Conservation (phyloP, 37 sponge, comb jelly and placozoan genomes). For the Dysidea cf. avara region DNA sequence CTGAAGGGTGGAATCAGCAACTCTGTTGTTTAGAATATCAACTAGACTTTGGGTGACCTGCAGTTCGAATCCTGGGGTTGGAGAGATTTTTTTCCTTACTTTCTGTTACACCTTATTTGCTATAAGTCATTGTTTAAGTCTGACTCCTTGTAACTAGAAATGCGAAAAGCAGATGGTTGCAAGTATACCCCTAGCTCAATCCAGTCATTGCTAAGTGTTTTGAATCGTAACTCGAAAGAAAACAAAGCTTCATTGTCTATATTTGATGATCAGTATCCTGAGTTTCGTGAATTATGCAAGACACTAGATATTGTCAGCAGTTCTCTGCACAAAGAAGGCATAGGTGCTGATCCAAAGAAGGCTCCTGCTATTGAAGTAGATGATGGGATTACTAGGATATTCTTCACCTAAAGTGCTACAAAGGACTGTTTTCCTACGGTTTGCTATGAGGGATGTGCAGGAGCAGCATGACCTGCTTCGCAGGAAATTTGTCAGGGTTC, state of each 20-base stretch:
- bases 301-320: slow-evolving; percentile 31
- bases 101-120: no score
- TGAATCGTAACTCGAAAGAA: slow-evolving; percentile 20
- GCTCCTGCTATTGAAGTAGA: slow-evolving; percentile 19
- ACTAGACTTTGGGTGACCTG: no score
- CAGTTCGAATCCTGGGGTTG: no score
- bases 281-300: slow-evolving; percentile 11
- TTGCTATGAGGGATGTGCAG: slow-evolving; percentile 12
- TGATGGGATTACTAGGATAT: slow-evolving; percentile 1
- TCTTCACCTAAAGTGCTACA: slow-evolving; percentile 7
- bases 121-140: no score
- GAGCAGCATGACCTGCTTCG: slow-evolving; percentile 10
- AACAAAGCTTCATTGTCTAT: slow-evolving; percentile 22
- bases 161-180: slow-evolving; percentile 8
- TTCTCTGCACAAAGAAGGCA: slow-evolving; percentile 21
- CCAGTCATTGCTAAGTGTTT: slow-evolving; percentile 13
- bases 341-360: slow-evolving; percentile 21
- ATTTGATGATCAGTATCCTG: slow-evolving; percentile 9
- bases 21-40: no score
- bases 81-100: no score
- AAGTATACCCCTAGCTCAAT: slow-evolving; percentile 13
- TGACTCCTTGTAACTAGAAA: no score
- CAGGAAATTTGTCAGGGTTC: not conserved
- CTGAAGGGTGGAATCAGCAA: no score
- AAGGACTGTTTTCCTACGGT: slow-evolving; percentile 7